phyloP scores from a whole-genome alignment of 2,888 invertebrate genomes.

The Leptarthrus brevirostris region DNA sequence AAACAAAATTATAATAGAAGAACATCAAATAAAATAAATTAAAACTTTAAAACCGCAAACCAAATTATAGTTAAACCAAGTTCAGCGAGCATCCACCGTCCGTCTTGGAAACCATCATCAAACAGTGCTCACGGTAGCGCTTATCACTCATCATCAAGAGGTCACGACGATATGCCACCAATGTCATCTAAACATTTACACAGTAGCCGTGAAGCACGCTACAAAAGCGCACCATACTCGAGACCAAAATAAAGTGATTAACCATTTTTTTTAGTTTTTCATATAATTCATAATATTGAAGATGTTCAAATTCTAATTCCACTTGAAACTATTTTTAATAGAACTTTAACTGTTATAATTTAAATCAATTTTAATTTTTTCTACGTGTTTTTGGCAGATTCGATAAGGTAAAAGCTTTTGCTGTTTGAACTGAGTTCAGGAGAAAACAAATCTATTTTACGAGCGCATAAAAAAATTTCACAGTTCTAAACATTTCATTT shows the following conservation, averaged over 20 bases:
- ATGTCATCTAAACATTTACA: slow-evolving; percentile 45
- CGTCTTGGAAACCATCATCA: slow-evolving; percentile 55
- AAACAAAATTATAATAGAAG: slow-evolving; percentile 21
- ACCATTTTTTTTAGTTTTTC: not conserved
- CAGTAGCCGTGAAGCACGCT: slow-evolving; percentile 66
- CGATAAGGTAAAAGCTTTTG: too few relatives aligned
- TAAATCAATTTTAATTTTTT: too few relatives aligned
- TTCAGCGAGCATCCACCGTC: slow-evolving; percentile 50
- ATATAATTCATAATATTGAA: too few relatives aligned
- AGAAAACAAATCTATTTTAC: too few relatives aligned
- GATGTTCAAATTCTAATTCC: too few relatives aligned
- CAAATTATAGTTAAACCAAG: slow-evolving; percentile 50
- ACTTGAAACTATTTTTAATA: too few relatives aligned
- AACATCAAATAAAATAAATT: slow-evolving; percentile 43
- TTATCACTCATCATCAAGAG: slow-evolving; percentile 53
- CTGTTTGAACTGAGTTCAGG: too few relatives aligned
- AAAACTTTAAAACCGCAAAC: slow-evolving; percentile 45
- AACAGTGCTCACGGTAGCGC: slow-evolving; percentile 47
- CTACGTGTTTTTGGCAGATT: too few relatives aligned
- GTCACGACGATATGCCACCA: slow-evolving; percentile 50
- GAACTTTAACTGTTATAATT: too few relatives aligned
- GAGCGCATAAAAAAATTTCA: too few relatives aligned
- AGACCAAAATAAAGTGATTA: slow-evolving; percentile 63
- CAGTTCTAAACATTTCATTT: too few relatives aligned
- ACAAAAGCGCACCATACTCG: slow-evolving; percentile 72